Evolutionary conservation across 1,140 invertebrate species (phyloP).

Genomic region (Sycobia sp.): DNA sequence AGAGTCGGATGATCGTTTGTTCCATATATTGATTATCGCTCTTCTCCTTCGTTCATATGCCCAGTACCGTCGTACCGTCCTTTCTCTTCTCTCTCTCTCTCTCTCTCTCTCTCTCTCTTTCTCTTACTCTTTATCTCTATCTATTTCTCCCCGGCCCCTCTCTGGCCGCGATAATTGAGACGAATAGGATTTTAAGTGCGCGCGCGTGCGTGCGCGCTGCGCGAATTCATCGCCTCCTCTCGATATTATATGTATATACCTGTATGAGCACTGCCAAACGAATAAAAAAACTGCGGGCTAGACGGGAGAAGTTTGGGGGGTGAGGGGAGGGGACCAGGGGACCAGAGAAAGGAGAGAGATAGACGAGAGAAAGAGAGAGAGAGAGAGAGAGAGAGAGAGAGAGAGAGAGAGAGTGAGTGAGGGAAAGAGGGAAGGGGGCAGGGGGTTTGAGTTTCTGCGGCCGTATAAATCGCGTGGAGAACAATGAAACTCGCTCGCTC

Average conservation of each 20-base stretch:
- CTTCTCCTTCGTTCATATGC: not conserved
- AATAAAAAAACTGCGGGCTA: too few species aligned
- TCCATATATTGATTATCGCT: too few species aligned
- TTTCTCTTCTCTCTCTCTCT: conserved; percentile 7
- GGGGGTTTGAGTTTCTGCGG: not conserved
- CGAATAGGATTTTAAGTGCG: conserved; percentile 36
- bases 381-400: not conserved
- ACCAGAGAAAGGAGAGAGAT: not conserved
- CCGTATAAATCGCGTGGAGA: conserved; percentile 34
- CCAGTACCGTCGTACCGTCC: too few species aligned
- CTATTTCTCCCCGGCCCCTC: not conserved
- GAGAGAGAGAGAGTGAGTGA: too few species aligned
- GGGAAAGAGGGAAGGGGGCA: not conserved
- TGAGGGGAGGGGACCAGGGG: not conserved
- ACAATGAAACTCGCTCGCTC: conserved; percentile 33
- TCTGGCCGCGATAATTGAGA: conserved; percentile 31
- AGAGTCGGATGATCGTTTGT: too few species aligned
- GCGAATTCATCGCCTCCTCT: conserved; percentile 17
- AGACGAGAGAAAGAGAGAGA: not conserved
- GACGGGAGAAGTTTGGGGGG: not conserved
- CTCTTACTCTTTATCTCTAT: not conserved
- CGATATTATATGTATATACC: too few species aligned
- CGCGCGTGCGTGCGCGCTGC: conserved; percentile 4
- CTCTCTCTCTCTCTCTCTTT: not conserved
- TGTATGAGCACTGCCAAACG: not conserved